Evolutionary conservation across 2,888 invertebrate species (phyloP).

Genomic region (Lasioglossum morio): DNA sequence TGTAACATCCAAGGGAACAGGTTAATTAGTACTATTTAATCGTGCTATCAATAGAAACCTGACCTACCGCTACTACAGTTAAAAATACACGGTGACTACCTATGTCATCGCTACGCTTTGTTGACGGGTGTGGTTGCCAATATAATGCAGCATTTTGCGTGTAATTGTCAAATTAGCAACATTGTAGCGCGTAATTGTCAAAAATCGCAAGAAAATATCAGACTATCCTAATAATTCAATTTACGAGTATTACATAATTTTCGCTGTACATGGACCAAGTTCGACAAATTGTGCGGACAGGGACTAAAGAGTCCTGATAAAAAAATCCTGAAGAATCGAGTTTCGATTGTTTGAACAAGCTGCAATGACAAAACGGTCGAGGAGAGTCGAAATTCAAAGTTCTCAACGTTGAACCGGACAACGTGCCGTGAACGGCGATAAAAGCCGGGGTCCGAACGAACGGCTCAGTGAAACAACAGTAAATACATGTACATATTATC

Average conservation of each 20-base stretch:
- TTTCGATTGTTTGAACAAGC: not conserved
- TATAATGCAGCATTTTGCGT: not conserved
- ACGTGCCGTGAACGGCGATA: not conserved
- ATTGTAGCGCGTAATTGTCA: not conserved
- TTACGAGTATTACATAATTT: slow-evolving; percentile 59
- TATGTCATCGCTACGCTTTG: not conserved
- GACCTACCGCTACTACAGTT: slow-evolving; percentile 9
- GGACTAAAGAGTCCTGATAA: not conserved
- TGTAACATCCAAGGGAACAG: slow-evolving; percentile 53
- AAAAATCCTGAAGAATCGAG: not conserved
- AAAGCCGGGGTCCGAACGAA: slow-evolving; percentile 33
- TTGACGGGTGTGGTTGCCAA: not conserved
- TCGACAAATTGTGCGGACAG: not conserved
- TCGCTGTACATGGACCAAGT: not conserved
- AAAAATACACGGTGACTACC: slow-evolving; percentile 38
- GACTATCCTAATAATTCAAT: not conserved
- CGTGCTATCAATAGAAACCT: slow-evolving; percentile 3
- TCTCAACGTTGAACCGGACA: not conserved
- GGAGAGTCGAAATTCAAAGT: not conserved
- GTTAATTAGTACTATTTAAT: not conserved
- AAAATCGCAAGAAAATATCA: not conserved
- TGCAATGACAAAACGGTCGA: not conserved
- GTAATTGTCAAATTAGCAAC: not conserved
- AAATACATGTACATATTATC: not conserved
- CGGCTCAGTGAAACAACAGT: not conserved